Conservation (phyloP, 2,113 vertebrate species). For the Dipodomys ordii region DNA sequence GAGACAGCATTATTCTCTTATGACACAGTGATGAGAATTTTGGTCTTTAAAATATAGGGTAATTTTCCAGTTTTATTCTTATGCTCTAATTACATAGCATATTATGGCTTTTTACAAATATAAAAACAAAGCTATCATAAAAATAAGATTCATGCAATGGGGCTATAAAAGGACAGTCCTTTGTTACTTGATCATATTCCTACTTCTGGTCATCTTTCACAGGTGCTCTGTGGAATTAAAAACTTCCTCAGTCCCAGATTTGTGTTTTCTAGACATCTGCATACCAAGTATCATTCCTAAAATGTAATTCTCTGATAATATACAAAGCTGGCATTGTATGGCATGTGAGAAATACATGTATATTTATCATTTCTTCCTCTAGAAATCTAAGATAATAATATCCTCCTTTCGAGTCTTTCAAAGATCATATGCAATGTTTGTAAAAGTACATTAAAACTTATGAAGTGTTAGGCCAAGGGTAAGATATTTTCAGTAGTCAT, state of each 20-base stretch:
- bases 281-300: slow-evolving; percentile 9
- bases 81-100: background rate
- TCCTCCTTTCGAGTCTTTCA: background rate
- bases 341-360: background rate
- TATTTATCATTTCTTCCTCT: slow-evolving; percentile 26
- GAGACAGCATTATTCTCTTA: slow-evolving; percentile 18
- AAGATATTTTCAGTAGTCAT: background rate
- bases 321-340: background rate
- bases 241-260: background rate
- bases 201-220: slow-evolving; percentile 28
- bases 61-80: slow-evolving; percentile 16
- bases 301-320: background rate
- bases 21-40: slow-evolving; percentile 36
- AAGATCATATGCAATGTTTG: background rate
- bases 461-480: background rate
- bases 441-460: slow-evolving; percentile 34
- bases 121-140: background rate
- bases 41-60: background rate
- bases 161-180: background rate
- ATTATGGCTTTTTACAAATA: background rate
- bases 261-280: slow-evolving; percentile 34
- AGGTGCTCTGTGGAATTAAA: slow-evolving; percentile 29
- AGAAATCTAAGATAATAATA: slow-evolving; percentile 27
- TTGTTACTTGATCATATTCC: background rate
- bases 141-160: background rate